Percentiles rank a stretch among this genome's conserved stretches.
Evolutionary conservation across 2,888 invertebrate species (phyloP).

Genomic region (Prosapia bicincta): DNA sequence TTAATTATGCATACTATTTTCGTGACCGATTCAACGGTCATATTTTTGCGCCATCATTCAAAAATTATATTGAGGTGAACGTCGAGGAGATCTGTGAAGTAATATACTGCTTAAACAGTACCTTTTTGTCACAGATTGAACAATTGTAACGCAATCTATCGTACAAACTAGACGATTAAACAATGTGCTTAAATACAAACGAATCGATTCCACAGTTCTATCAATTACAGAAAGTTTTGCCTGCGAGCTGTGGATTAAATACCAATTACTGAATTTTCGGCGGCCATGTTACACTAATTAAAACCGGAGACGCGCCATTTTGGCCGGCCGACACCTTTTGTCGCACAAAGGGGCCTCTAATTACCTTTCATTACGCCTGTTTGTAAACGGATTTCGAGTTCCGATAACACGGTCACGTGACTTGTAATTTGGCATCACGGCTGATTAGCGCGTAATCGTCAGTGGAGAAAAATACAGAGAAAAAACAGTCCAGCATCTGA

Average conservation of each 20-base stretch:
- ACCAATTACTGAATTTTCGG: background rate
- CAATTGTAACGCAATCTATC: too few species aligned
- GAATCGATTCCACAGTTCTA: background rate
- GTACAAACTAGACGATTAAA: too few species aligned
- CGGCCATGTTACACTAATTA: background rate
- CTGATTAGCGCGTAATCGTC: background rate
- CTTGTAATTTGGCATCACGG: background rate
- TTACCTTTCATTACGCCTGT: background rate
- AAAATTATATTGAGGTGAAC: too few species aligned
- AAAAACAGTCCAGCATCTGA: too few species aligned
- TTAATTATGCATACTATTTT: too few species aligned
- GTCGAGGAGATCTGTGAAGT: too few species aligned
- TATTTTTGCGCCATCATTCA: too few species aligned
- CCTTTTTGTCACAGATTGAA: too few species aligned
- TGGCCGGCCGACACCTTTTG: background rate
- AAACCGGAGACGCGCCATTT: background rate
- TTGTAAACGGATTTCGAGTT: background rate
- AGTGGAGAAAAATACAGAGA: background rate
- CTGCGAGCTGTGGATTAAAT: background rate
- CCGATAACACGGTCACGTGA: background rate
- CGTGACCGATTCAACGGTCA: too few species aligned
- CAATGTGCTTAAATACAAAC: background rate
- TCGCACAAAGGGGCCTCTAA: background rate
- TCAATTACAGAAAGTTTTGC: background rate
- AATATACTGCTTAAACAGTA: too few species aligned